Percentiles rank a stretch among this genome's conserved stretches.
Evolutionary conservation across 53 echinoderm and acorn worm species (phyloP).

Genomic region (Crossaster papposus): DNA sequence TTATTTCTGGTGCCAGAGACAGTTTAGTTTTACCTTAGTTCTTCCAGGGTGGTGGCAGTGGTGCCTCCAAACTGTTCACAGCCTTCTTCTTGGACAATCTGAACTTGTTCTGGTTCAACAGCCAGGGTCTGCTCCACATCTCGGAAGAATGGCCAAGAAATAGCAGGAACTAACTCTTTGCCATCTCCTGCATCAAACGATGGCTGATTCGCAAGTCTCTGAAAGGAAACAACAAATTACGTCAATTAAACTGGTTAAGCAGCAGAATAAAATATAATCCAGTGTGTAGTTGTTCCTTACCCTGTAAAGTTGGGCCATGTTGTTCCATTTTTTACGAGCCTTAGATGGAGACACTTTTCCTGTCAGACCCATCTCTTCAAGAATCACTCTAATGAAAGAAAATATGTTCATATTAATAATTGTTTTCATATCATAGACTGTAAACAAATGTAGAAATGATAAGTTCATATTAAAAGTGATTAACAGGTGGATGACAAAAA

Average conservation of each 20-base stretch:
- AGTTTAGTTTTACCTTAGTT: not conserved
- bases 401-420: too few species aligned
- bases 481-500: too few species aligned
- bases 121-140: constrained; percentile 21
- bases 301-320: constrained; percentile 41
- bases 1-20: not conserved
- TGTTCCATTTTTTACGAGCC: constrained; percentile 55
- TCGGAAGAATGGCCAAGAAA: constrained; percentile 45
- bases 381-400: constrained; percentile 10
- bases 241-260: too few species aligned
- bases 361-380: constrained; percentile 40
- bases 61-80: not conserved
- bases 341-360: constrained; percentile 26
- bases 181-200: not conserved
- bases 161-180: not conserved
- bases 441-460: not conserved
- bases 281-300: not conserved
- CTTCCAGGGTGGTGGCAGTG: constrained; percentile 16
- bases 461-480: too few species aligned
- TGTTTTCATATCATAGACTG: not conserved
- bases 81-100: not conserved
- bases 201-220: constrained; percentile 35
- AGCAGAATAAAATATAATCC: too few species aligned
- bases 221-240: not conserved
- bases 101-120: constrained; percentile 25